phyloP scores from a whole-genome alignment of 1,140 invertebrate genomes.

The Phthorimaea operculella region DNA sequence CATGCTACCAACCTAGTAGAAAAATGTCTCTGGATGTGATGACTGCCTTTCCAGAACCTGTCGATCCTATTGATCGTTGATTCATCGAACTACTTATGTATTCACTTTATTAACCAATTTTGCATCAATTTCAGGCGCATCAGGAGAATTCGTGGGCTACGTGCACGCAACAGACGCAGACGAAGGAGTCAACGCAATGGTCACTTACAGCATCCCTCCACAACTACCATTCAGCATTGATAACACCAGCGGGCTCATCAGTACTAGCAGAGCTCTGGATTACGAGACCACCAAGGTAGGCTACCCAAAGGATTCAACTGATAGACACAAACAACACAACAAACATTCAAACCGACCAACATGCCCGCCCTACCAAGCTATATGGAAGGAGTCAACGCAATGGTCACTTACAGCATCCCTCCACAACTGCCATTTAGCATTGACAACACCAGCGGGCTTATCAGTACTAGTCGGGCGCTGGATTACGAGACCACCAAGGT shows the following conservation, averaged over 20 bases:
- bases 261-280: slow-evolving; percentile 80
- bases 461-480: slow-evolving; percentile 78
- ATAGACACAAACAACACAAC: too few relatives aligned
- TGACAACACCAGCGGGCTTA: slow-evolving; percentile 81
- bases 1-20: too few relatives aligned
- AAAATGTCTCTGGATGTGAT: too few relatives aligned
- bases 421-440: slow-evolving; percentile 82
- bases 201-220: slow-evolving; percentile 78
- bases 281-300: slow-evolving; percentile 83
- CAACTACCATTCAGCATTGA: slow-evolving; percentile 85
- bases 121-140: slow-evolving; percentile 28
- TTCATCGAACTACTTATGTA: too few relatives aligned
- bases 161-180: slow-evolving; percentile 88
- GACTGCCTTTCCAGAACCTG: too few relatives aligned
- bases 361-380: too few relatives aligned
- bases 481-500: slow-evolving; percentile 88
- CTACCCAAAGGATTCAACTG: slow-evolving; percentile 1
- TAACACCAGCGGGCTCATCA: slow-evolving; percentile 81
- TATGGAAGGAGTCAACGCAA: slow-evolving; percentile 28
- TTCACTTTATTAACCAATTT: neutral
- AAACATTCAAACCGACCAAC: too few relatives aligned
- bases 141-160: slow-evolving; percentile 68
- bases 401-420: slow-evolving; percentile 78
- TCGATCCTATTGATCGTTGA: too few relatives aligned
- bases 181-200: slow-evolving; percentile 74